Evolutionary conservation across 2,888 invertebrate species (phyloP).

Genomic region (Ophonus ardosiacus): DNA sequence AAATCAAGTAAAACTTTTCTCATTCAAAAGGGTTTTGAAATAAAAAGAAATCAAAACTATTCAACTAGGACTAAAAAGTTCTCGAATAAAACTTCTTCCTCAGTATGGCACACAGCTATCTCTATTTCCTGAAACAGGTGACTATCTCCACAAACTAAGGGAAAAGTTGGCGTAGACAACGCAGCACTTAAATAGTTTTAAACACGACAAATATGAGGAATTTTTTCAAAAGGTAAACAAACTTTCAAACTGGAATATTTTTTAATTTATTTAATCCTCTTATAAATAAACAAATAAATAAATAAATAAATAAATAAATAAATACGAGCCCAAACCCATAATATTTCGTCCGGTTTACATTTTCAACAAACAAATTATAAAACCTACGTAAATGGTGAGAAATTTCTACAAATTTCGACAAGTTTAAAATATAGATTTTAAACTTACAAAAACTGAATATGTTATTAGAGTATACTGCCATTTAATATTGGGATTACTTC

Average conservation of each 20-base stretch:
- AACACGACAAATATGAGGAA: background rate
- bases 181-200: background rate
- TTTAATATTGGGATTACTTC: no score
- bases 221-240: background rate
- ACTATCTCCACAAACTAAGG: background rate
- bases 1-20: slow-evolving; percentile 40
- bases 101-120: background rate
- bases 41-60: slow-evolving; percentile 38
- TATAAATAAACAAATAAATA: no score
- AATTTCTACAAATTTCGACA: no score
- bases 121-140: slow-evolving; percentile 24
- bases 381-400: no score
- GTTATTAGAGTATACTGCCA: no score
- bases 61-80: slow-evolving; percentile 31
- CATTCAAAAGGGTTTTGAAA: slow-evolving; percentile 34
- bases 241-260: background rate
- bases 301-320: no score
- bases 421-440: no score
- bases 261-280: no score
- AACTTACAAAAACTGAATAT: no score
- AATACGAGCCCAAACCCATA: no score
- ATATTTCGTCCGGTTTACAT: no score
- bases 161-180: background rate
- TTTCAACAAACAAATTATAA: no score
- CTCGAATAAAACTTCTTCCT: slow-evolving; percentile 23